A percentile compares a stretch with the other conserved stretches of the same genome.
phyloP scores from a whole-genome alignment of 2,797 vertebrate genomes.

The Enteromius radiatus region DNA sequence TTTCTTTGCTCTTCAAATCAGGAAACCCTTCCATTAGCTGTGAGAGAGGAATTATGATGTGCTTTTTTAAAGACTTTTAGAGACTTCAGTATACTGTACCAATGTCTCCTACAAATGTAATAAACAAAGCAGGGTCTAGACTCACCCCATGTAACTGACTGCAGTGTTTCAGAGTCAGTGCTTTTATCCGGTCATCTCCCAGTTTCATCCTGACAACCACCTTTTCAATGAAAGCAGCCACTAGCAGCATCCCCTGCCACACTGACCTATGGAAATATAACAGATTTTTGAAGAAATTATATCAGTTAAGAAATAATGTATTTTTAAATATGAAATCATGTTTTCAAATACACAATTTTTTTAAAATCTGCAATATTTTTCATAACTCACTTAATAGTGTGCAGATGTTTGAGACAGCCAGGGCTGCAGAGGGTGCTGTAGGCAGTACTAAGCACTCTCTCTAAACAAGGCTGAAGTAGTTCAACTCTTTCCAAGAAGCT shows the following conservation, averaged over 20 bases:
- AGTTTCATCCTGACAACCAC: slow-evolving; percentile 62
- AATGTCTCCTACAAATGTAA: background rate
- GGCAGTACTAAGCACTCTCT: slow-evolving; percentile 66
- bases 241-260: slow-evolving; percentile 71
- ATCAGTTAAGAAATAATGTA: background rate
- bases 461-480: slow-evolving; percentile 74
- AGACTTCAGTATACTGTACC: background rate
- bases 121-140: background rate
- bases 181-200: slow-evolving; percentile 53
- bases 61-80: background rate
- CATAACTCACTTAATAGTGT: slow-evolving; percentile 70
- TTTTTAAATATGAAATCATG: background rate
- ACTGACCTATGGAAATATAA: slow-evolving; percentile 61
- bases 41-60: background rate
- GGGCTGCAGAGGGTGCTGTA: slow-evolving; percentile 70
- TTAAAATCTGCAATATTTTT: background rate
- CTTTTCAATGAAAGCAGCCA: slow-evolving; percentile 75
- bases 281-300: too few species aligned
- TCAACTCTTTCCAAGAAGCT: slow-evolving; percentile 70
- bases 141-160: slow-evolving; percentile 71
- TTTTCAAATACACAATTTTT: background rate
- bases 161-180: slow-evolving; percentile 73
- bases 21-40: slow-evolving; percentile 74
- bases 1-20: slow-evolving; percentile 66
- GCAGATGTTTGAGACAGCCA: slow-evolving; percentile 65